A percentile compares a stretch with the other conserved stretches of the same genome.
These are phyloP conservation scores for Lycopodina hypogea DNA, from an alignment of 37 sponge, comb jelly and placozoan species.

Conservation along the genomic window DNA sequence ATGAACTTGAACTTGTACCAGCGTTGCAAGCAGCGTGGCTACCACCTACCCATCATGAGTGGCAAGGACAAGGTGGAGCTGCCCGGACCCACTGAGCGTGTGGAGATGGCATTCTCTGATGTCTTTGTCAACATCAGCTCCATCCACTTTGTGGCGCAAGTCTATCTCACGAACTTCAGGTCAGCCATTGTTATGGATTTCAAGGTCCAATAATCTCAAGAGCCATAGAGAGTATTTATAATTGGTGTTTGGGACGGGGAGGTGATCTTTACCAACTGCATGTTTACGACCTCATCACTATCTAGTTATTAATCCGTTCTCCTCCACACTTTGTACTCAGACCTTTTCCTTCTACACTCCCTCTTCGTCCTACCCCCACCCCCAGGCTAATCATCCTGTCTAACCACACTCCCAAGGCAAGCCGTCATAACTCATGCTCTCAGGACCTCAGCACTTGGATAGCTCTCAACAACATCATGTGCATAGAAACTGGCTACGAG, in stretches of 20 bases:
- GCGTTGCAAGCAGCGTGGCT: conserved; percentile 19
- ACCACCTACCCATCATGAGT: conserved; percentile 54
- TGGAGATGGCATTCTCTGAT: conserved; percentile 75
- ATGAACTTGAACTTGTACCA: conserved; percentile 26
- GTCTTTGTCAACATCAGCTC: conserved; percentile 76
- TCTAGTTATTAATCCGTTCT: not conserved
- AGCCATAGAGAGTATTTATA: not conserved
- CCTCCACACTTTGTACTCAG: not conserved
- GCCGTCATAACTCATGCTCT: not conserved
- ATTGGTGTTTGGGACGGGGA: not conserved
- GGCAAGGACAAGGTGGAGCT: conserved; percentile 41
- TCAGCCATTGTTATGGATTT: not conserved
- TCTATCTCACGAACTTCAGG: conserved; percentile 87
- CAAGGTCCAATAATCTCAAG: not conserved
- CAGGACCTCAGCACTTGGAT: conserved; percentile 80
- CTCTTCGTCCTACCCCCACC: not conserved
- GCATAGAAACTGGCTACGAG: conserved; percentile 50
- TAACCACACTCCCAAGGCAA: conserved; percentile 7
- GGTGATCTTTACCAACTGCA: no score
- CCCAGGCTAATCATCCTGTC: conserved; percentile 40
- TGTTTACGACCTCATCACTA: not conserved
- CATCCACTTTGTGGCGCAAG: conserved; percentile 49
- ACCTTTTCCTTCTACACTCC: not conserved
- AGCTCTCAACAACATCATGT: conserved; percentile 70
- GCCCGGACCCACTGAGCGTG: conserved; percentile 74